Percentiles rank a stretch among this genome's conserved stretches.
These are phyloP conservation scores for Idris sp. DNA, from an alignment of 1,140 invertebrate genomes.

Conservation along the genomic window DNA sequence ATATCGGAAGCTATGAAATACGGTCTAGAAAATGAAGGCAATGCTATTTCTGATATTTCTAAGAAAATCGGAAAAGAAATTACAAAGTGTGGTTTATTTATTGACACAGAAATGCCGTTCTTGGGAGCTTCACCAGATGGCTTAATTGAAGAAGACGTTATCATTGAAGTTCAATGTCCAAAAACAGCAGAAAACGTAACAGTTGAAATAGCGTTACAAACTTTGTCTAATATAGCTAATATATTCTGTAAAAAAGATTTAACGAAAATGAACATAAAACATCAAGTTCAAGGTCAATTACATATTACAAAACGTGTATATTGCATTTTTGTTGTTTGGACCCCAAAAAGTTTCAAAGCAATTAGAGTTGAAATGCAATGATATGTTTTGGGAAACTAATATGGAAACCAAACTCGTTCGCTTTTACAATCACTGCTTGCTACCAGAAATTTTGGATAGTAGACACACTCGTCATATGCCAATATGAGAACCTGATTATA, in stretches of 20 bases:
- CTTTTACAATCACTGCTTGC: background rate
- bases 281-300: conserved; percentile 6
- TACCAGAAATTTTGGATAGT: background rate
- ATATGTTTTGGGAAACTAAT: background rate
- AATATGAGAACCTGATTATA: conserved; percentile 3
- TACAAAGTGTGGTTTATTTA: conserved; percentile 7
- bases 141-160: conserved; percentile 4
- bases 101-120: conserved; percentile 1
- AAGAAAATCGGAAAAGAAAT: background rate
- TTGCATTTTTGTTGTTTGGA: background rate
- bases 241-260: background rate
- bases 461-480: conserved; percentile 1
- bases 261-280: background rate
- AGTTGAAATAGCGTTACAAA: background rate
- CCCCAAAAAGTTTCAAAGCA: background rate
- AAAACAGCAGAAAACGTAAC: background rate
- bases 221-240: background rate
- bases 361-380: background rate
- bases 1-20: conserved; percentile 5
- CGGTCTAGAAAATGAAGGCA: conserved; percentile 1
- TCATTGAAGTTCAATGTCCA: conserved; percentile 10
- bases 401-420: background rate
- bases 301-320: background rate
- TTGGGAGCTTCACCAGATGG: conserved; percentile 13
- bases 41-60: background rate